A percentile compares a stretch with the other conserved stretches of the same genome.
Conservation (phyloP, 1,140 invertebrate species). For the Drosophila kepulauana region DNA sequence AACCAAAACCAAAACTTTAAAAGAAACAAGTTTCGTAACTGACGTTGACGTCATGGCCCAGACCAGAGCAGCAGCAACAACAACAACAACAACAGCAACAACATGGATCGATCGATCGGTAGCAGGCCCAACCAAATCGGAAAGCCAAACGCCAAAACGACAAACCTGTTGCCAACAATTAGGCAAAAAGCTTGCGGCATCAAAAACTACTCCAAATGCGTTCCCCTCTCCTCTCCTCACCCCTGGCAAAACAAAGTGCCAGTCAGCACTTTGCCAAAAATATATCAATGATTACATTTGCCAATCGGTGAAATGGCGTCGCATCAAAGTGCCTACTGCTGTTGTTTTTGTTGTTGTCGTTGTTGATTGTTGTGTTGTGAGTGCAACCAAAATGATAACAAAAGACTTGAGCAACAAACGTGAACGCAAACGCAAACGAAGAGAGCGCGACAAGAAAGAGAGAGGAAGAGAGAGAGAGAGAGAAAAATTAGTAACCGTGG, state of each 20-base stretch:
- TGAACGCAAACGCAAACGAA: slow-evolving; percentile 7
- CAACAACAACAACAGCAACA: background rate
- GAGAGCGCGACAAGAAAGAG: background rate
- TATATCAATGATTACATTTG: slow-evolving; percentile 80
- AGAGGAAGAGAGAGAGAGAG: slow-evolving; percentile 36
- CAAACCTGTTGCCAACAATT: slow-evolving; percentile 79
- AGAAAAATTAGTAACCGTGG: slow-evolving; percentile 82
- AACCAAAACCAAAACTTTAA: slow-evolving; percentile 60
- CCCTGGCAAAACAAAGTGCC: slow-evolving; percentile 20
- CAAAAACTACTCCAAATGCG: slow-evolving; percentile 69
- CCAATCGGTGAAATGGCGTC: slow-evolving; percentile 54
- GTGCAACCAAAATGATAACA: slow-evolving; percentile 68
- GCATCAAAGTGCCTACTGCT: slow-evolving; percentile 25
- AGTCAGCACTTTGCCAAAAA: slow-evolving; percentile 75
- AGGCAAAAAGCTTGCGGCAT: slow-evolving; percentile 72
- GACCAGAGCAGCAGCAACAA: slow-evolving; percentile 21
- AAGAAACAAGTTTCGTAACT: slow-evolving; percentile 84
- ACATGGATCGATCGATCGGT: slow-evolving; percentile 5
- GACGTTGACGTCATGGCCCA: slow-evolving; percentile 79
- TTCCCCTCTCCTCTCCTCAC: slow-evolving; percentile 16
- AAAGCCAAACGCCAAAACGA: slow-evolving; percentile 66
- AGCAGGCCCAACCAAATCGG: slow-evolving; percentile 53
- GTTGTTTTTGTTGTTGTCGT: slow-evolving; percentile 3
- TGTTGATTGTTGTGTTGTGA: slow-evolving; percentile 14
- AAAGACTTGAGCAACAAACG: slow-evolving; percentile 81